Percentiles rank a stretch among this genome's conserved stretches.
phyloP scores from a whole-genome alignment of 2,888 invertebrate species.

The Archips crataeganus region DNA sequence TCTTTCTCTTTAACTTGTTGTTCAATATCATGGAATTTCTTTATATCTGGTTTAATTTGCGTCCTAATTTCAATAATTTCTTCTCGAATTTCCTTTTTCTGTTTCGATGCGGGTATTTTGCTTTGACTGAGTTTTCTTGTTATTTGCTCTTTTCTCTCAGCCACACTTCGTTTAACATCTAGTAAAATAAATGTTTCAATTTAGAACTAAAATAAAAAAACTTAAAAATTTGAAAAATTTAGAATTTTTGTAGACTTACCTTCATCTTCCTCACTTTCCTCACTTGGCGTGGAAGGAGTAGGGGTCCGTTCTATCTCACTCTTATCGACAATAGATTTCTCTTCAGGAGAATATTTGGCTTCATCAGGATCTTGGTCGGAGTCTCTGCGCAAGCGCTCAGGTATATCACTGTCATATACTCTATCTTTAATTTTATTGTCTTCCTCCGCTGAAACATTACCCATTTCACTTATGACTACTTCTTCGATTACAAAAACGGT shows the following conservation, averaged over 20 bases:
- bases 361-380: slow-evolving; percentile 86
- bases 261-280: slow-evolving; percentile 85
- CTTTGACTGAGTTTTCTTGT: slow-evolving; percentile 90
- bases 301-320: slow-evolving; percentile 85
- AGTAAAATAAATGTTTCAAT: slow-evolving; percentile 39
- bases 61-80: slow-evolving; percentile 90
- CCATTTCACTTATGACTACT: background rate
- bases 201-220: background rate
- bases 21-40: slow-evolving; percentile 82
- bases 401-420: slow-evolving; percentile 69
- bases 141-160: slow-evolving; percentile 91
- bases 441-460: slow-evolving; percentile 71
- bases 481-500: background rate
- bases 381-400: slow-evolving; percentile 68
- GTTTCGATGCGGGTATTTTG: slow-evolving; percentile 90
- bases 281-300: slow-evolving; percentile 71
- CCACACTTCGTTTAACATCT: slow-evolving; percentile 89
- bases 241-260: slow-evolving; percentile 55
- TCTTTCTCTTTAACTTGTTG: slow-evolving; percentile 78
- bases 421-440: slow-evolving; percentile 82
- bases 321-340: slow-evolving; percentile 89
- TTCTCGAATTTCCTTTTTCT: slow-evolving; percentile 90
- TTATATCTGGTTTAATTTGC: slow-evolving; percentile 86
- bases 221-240: too few relatives aligned
- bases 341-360: slow-evolving; percentile 92